phyloP scores from a whole-genome alignment of 2,888 invertebrate species.

The Arctia plantaginis region DNA sequence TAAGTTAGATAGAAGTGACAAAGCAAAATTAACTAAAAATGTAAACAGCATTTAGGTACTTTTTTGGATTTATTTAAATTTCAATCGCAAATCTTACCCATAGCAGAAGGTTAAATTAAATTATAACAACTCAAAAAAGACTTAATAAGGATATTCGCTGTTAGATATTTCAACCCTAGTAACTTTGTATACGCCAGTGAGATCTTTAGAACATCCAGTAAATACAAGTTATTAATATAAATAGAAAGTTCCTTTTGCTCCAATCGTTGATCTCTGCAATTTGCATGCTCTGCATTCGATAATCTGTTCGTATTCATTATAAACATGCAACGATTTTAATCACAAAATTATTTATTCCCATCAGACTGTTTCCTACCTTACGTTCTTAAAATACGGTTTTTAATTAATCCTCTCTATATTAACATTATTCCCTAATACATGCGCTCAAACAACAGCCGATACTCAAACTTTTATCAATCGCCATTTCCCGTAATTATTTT shows the following conservation, averaged over 20 bases:
- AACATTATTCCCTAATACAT: too few relatives aligned
- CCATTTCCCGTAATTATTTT: not conserved
- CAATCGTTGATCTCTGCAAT: conserved; percentile 33
- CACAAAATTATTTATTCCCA: not conserved
- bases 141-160: not conserved
- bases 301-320: conserved; percentile 26
- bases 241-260: conserved; percentile 42
- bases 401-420: not conserved
- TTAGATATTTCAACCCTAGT: conserved; percentile 31
- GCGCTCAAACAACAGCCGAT: too few relatives aligned
- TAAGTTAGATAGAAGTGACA: not conserved
- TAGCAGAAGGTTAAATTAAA: not conserved
- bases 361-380: not conserved
- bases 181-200: conserved; percentile 28
- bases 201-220: conserved; percentile 32
- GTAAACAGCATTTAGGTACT: not conserved
- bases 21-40: not conserved
- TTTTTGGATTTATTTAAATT: too few relatives aligned
- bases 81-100: not conserved
- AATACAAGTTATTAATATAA: conserved; percentile 44
- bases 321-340: conserved; percentile 43
- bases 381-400: not conserved
- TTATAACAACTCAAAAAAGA: not conserved
- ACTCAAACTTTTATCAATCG: too few relatives aligned
- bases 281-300: conserved; percentile 43